phyloP scores from a whole-genome alignment of 2,888 invertebrate species.

The Elysia crispata region DNA sequence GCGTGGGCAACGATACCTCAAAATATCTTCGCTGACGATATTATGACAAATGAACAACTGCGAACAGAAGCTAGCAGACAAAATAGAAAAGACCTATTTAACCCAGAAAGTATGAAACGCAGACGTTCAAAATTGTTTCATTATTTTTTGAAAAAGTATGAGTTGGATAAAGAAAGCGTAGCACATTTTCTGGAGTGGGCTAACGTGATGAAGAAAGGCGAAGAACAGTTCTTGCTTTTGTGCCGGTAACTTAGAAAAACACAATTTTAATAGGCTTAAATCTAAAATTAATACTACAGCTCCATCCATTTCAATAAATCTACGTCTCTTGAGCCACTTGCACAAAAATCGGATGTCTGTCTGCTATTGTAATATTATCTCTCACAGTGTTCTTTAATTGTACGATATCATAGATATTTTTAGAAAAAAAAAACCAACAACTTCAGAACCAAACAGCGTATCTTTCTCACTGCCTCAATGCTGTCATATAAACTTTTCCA shows the following conservation, averaged over 20 bases:
- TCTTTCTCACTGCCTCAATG: no score
- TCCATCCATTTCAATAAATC: no score
- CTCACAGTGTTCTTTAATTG: no score
- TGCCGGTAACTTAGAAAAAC: conserved; percentile 25
- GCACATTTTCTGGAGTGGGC: conserved; percentile 47
- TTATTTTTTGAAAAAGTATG: conserved; percentile 44
- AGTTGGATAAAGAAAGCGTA: conserved; percentile 16
- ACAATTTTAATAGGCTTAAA: no score
- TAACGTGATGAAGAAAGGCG: conserved; percentile 40
- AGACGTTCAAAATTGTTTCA: conserved; percentile 38
- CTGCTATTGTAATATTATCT: no score
- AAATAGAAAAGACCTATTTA: conserved; percentile 35
- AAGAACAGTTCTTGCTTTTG: conserved; percentile 33
- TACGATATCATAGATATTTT: no score
- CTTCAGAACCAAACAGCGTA: no score
- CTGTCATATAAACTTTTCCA: no score
- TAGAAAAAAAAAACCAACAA: no score
- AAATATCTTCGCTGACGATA: conserved; percentile 41
- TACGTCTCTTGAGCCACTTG: no score
- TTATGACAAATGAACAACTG: conserved; percentile 48
- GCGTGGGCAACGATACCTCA: conserved; percentile 48
- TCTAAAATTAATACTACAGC: no score
- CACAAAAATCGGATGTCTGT: no score
- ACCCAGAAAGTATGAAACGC: conserved; percentile 46
- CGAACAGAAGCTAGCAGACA: conserved; percentile 36